Percentiles rank a stretch among this genome's conserved stretches.
phyloP scores from a whole-genome alignment of 2,113 vertebrate species.

The Turnix velox region DNA sequence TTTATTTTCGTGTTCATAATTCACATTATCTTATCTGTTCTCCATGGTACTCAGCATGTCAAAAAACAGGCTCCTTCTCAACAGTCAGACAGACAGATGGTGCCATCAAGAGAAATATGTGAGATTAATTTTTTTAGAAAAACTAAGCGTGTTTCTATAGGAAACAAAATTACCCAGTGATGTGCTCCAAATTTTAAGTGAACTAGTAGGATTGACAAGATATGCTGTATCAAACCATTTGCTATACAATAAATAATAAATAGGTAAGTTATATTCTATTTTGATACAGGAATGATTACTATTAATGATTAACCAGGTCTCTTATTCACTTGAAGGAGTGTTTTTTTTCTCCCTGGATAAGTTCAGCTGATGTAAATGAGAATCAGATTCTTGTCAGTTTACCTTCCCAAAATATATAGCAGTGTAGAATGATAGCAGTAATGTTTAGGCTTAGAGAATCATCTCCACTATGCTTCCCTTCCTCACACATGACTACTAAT shows the following conservation, averaged over 20 bases:
- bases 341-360: neutral
- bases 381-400: neutral
- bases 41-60: constrained; percentile 14
- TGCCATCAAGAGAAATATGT: constrained; percentile 22
- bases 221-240: neutral
- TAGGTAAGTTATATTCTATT: neutral
- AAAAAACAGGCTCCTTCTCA: constrained; percentile 26
- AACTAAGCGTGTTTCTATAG: constrained; percentile 36
- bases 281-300: no score
- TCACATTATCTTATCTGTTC: neutral
- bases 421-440: no score
- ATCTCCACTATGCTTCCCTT: neutral
- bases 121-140: constrained; percentile 35
- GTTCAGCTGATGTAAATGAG: neutral
- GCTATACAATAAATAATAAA: neutral
- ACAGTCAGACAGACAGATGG: constrained; percentile 27
- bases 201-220: neutral
- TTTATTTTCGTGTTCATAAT: neutral
- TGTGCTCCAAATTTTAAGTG: constrained; percentile 45
- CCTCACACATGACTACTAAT: neutral
- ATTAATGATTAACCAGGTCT: no score
- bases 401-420: neutral
- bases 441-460: neutral
- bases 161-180: constrained; percentile 32
- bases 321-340: neutral